Evolutionary conservation across 2,888 invertebrate species (phyloP).

Genomic region (Chironomus tentans): DNA sequence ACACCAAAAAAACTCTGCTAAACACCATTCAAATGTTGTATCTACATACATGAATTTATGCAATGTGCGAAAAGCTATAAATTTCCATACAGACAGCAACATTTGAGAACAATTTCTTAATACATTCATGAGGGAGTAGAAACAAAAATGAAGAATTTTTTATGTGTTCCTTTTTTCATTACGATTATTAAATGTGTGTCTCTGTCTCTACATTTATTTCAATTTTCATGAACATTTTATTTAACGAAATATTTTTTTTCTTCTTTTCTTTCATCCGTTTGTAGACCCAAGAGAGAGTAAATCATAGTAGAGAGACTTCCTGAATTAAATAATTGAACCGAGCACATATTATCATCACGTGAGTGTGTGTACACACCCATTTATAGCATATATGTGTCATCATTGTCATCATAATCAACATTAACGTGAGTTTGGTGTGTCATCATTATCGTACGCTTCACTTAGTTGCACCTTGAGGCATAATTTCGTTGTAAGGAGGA

Average conservation of each 20-base stretch:
- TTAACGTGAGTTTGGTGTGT: no score
- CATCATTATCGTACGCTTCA: not conserved
- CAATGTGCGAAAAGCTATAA: not conserved
- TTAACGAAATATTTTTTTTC: no score
- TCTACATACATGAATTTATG: not conserved
- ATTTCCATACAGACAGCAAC: not conserved
- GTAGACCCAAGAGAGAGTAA: not conserved
- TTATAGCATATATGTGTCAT: no score
- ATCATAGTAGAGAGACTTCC: not conserved
- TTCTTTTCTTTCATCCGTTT: no score
- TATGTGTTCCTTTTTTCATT: not conserved
- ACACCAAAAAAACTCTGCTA: not conserved
- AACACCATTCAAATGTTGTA: not conserved
- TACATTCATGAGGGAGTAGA: not conserved
- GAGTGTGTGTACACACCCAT: no score
- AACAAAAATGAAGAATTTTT: not conserved
- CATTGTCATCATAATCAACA: no score
- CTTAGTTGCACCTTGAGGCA: conserved; percentile 1
- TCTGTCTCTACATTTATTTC: not conserved
- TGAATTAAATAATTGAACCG: not conserved
- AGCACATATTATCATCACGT: not conserved
- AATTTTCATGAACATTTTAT: no score
- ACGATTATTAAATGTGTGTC: not conserved
- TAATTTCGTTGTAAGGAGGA: not conserved
- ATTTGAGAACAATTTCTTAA: not conserved